phyloP scores from a whole-genome alignment of 2,888 invertebrate species.

The Unio delphinus region DNA sequence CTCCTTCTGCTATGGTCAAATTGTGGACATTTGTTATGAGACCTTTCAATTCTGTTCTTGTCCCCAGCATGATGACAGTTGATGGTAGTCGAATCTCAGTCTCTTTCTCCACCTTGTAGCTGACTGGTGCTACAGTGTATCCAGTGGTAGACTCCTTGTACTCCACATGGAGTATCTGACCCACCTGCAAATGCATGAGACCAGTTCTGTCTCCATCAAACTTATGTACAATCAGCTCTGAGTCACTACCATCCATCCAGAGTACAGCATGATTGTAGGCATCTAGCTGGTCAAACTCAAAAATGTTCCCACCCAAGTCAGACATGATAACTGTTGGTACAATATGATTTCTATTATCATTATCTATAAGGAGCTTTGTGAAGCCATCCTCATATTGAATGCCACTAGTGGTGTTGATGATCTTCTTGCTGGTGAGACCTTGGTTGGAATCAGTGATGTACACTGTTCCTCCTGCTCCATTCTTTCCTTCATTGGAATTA shows the following conservation, averaged over 20 bases:
- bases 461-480: constrained; percentile 52
- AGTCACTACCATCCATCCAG: constrained; percentile 36
- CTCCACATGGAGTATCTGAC: constrained; percentile 48
- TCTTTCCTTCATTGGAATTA: constrained; percentile 22
- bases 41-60: constrained; percentile 45
- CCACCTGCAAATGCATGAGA: constrained; percentile 38
- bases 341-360: constrained; percentile 50
- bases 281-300: constrained; percentile 50
- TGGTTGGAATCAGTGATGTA: constrained; percentile 43
- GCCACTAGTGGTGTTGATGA: constrained; percentile 25
- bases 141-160: constrained; percentile 46
- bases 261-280: constrained; percentile 48
- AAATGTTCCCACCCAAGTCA: constrained; percentile 23
- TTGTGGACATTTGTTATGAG: constrained; percentile 54
- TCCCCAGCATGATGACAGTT: constrained; percentile 50
- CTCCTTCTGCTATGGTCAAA: constrained; percentile 53
- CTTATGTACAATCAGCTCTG: constrained; percentile 44
- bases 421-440: constrained; percentile 31
- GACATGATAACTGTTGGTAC: constrained; percentile 49
- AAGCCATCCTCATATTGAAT: constrained; percentile 37
- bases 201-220: constrained; percentile 59
- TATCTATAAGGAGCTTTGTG: constrained; percentile 44
- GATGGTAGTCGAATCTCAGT: constrained; percentile 48
- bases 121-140: constrained; percentile 59
- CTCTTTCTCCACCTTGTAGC: constrained; percentile 45